phyloP scores from a whole-genome alignment of 2,888 invertebrate species.

The Odontomyia ornata region DNA sequence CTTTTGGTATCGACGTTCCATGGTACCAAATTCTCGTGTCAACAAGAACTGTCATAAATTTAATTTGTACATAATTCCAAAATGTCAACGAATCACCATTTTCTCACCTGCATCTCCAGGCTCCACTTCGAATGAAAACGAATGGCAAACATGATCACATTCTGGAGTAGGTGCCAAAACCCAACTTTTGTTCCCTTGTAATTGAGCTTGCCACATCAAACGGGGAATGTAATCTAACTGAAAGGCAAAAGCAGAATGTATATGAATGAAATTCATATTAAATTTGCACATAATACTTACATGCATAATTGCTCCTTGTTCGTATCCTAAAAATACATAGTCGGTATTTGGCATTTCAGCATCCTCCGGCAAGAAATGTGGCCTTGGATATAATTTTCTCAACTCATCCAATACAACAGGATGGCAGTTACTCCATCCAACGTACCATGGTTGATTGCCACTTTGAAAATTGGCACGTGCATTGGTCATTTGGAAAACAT shows the following conservation, averaged over 20 bases:
- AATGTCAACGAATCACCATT: neutral
- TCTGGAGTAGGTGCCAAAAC: conserved; percentile 84
- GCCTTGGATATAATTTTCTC: conserved; percentile 79
- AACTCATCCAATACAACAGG: conserved; percentile 78
- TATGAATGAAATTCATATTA: too few species aligned
- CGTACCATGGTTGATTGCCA: conserved; percentile 81
- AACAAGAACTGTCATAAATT: conserved; percentile 72
- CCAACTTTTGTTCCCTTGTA: conserved; percentile 88
- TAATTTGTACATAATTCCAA: conserved; percentile 10
- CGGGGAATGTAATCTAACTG: conserved; percentile 91
- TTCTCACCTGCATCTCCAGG: conserved; percentile 84
- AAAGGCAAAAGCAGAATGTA: too few species aligned
- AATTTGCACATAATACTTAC: conserved; percentile 66
- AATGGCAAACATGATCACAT: conserved; percentile 79
- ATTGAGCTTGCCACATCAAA: conserved; percentile 93
- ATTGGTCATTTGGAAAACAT: conserved; percentile 80
- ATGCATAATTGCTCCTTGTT: conserved; percentile 90
- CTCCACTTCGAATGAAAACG: conserved; percentile 80
- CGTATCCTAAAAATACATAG: conserved; percentile 92
- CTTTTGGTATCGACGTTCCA: conserved; percentile 81
- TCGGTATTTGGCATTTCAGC: conserved; percentile 89
- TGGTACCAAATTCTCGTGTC: conserved; percentile 95
- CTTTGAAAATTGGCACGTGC: conserved; percentile 69
- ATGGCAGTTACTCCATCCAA: conserved; percentile 93
- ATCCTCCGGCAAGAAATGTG: conserved; percentile 86